Conservation (phyloP, 2,113 vertebrate species). For the Formicarius rufipectus region DNA sequence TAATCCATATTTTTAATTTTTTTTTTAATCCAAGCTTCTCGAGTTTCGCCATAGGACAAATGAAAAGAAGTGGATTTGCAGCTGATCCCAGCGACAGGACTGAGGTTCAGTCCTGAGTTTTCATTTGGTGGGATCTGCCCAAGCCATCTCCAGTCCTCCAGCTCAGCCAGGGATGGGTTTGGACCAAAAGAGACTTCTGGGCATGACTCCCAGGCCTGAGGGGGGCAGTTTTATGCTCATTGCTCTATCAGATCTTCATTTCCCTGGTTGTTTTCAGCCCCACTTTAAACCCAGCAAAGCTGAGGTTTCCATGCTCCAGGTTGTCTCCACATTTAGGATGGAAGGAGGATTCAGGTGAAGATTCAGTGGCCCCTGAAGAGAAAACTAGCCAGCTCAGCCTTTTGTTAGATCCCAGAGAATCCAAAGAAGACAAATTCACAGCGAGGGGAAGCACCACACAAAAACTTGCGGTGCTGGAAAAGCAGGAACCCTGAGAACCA, state of each 20-base stretch:
- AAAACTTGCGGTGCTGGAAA: not conserved
- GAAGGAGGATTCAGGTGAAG: not conserved
- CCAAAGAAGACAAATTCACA: no score
- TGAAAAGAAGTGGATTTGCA: not conserved
- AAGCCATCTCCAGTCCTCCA: not conserved
- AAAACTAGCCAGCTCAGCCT: not conserved
- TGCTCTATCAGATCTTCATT: not conserved
- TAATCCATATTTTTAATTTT: not conserved
- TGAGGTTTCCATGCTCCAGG: not conserved
- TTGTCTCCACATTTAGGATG: not conserved
- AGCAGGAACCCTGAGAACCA: accelerated
- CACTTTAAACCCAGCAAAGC: not conserved
- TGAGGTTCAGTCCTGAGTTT: not conserved
- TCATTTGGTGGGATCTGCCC: not conserved
- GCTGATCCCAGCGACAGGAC: not conserved
- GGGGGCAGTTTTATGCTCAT: not conserved
- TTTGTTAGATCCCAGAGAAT: not conserved
- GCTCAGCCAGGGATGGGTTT: not conserved
- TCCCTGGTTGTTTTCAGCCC: not conserved
- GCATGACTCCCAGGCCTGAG: not conserved
- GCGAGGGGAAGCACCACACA: not conserved
- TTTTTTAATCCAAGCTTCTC: not conserved
- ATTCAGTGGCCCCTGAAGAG: not conserved
- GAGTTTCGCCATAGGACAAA: not conserved
- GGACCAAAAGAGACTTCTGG: not conserved